phyloP scores from a whole-genome alignment of 2,888 invertebrate genomes.

The Aporophyla nigra region DNA sequence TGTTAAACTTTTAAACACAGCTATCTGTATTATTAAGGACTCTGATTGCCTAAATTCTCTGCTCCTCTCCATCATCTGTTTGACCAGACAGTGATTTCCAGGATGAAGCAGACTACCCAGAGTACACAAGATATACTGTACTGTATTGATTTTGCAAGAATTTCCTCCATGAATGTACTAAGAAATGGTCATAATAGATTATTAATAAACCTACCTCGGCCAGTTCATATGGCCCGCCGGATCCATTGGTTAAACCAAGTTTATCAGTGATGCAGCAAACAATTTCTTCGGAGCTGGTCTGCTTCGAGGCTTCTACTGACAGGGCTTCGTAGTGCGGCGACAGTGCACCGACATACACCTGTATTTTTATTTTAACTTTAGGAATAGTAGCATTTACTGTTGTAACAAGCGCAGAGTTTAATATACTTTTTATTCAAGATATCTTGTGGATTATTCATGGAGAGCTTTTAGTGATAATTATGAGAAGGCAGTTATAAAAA shows the following conservation, averaged over 20 bases:
- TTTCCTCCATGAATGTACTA: neutral
- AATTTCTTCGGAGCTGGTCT: slow-evolving; percentile 97
- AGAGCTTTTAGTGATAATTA: neutral
- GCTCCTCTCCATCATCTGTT: too few species aligned
- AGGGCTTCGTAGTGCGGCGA: slow-evolving; percentile 97
- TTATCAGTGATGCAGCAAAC: slow-evolving; percentile 96
- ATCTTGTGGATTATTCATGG: neutral
- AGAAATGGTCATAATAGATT: too few species aligned
- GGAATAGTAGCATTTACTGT: neutral
- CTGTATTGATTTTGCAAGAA: neutral
- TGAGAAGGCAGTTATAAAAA: neutral
- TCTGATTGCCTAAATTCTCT: neutral
- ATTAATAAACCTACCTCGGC: slow-evolving; percentile 91
- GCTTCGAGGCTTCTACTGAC: slow-evolving; percentile 97
- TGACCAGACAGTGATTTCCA: too few species aligned
- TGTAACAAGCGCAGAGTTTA: neutral
- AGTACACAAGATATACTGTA: neutral
- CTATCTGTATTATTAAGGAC: neutral
- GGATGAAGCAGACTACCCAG: neutral
- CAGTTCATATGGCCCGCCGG: slow-evolving; percentile 94
- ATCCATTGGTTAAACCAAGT: slow-evolving; percentile 87
- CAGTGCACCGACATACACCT: slow-evolving; percentile 97
- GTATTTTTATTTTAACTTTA: slow-evolving; percentile 65
- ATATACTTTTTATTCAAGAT: neutral
- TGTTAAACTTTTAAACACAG: neutral